These are phyloP conservation scores for Rhynchomys soricoides DNA, from an alignment of 2,113 vertebrate species.

Conservation along the genomic window DNA sequence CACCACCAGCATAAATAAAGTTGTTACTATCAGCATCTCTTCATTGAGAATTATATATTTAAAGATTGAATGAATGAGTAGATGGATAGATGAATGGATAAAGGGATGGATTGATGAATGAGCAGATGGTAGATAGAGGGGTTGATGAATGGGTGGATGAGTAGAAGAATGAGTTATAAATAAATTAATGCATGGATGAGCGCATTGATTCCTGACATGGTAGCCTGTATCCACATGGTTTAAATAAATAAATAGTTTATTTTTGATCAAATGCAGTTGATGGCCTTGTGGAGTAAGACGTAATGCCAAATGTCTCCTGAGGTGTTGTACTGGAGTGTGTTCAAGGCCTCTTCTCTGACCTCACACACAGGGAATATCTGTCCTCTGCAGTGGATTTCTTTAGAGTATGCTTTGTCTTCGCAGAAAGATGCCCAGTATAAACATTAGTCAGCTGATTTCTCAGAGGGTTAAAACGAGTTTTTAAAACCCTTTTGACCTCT, in stretches of 20 bases:
- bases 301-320: constrained; percentile 74
- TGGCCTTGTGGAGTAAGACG: constrained; percentile 64
- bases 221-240: constrained; percentile 71
- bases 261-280: constrained; percentile 76
- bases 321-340: constrained; percentile 46
- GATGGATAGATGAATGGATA: neutral
- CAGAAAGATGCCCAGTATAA: constrained; percentile 69
- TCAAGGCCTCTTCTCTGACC: constrained; percentile 60
- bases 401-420: constrained; percentile 77
- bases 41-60: neutral
- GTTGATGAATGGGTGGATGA: neutral
- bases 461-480: constrained; percentile 76
- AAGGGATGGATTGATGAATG: neutral
- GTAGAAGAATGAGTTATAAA: neutral
- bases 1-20: neutral
- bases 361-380: constrained; percentile 52
- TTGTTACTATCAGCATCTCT: neutral
- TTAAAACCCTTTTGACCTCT: constrained; percentile 73
- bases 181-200: neutral
- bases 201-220: constrained; percentile 43
- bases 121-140: no score
- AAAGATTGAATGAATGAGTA: neutral
- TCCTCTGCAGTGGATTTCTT: constrained; percentile 72
- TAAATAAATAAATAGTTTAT: constrained; percentile 66
- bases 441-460: constrained; percentile 75